Percentiles rank a stretch among this genome's conserved stretches.
Conservation (phyloP, 2,888 invertebrate genomes). For the Xestia xanthographa region DNA sequence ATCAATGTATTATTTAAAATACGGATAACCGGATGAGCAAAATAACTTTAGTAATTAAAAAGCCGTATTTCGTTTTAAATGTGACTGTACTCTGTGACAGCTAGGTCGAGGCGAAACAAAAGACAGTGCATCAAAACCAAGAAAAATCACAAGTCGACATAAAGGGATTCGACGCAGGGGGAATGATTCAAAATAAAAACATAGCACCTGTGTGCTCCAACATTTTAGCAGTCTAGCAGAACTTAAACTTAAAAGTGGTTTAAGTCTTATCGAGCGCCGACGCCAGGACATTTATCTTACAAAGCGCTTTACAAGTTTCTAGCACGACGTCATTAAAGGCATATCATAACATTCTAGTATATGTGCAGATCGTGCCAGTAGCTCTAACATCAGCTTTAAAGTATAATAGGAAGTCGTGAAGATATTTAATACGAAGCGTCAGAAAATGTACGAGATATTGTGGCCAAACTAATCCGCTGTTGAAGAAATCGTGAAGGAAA, state of each 20-base stretch:
- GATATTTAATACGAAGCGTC: conserved; percentile 22
- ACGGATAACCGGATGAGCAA: too few species aligned
- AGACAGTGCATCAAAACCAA: too few species aligned
- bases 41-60: too few species aligned
- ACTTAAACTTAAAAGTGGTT: conserved; percentile 13
- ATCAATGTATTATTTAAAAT: too few species aligned
- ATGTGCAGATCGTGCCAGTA: conserved; percentile 18
- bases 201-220: too few species aligned
- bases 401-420: conserved; percentile 1
- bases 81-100: too few species aligned
- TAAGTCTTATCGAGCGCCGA: not conserved
- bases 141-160: too few species aligned
- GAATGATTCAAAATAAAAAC: too few species aligned
- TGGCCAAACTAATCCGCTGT: not conserved
- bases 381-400: not conserved
- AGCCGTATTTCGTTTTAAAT: too few species aligned
- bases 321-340: conserved; percentile 24
- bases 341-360: conserved; percentile 23
- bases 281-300: conserved; percentile 26
- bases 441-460: conserved; percentile 21
- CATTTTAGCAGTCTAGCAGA: not conserved
- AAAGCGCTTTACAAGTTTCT: conserved; percentile 27
- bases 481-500: not conserved
- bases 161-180: too few species aligned
- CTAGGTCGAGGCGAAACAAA: too few species aligned